Conservation (phyloP, 2,797 vertebrate genomes). For the Yasuhikotakia modesta region DNA sequence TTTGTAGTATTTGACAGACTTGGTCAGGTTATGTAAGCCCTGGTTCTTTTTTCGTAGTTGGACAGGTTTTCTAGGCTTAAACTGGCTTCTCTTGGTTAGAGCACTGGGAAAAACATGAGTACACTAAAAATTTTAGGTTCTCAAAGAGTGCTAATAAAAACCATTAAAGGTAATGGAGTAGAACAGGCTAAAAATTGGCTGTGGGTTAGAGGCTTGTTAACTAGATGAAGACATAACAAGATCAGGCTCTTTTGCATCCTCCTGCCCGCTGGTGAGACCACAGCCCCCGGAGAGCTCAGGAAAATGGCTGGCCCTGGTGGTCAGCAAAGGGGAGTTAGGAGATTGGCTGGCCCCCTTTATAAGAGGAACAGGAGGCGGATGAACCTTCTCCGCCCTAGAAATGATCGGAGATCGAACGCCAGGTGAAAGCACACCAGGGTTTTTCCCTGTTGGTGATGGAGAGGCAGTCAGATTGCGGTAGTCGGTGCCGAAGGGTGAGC, state of each 20-base stretch:
- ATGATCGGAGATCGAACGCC: conserved; percentile 83
- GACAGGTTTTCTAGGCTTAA: background rate
- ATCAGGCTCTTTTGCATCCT: conserved; percentile 88
- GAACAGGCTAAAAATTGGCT: background rate
- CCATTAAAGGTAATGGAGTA: background rate
- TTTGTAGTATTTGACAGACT: conserved; percentile 46
- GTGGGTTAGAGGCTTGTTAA: conserved; percentile 69
- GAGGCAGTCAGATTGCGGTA: conserved; percentile 85
- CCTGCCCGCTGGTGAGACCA: conserved; percentile 79
- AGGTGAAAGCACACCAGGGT: conserved; percentile 78
- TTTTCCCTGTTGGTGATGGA: conserved; percentile 75
- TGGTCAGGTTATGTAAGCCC: conserved; percentile 34
- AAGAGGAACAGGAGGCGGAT: conserved; percentile 87
- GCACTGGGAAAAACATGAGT: too few relatives aligned
- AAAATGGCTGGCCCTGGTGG: conserved; percentile 73
- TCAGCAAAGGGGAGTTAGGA: conserved; percentile 78
- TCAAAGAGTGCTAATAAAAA: conserved; percentile 14
- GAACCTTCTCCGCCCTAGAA: conserved; percentile 84
- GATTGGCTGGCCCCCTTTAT: conserved; percentile 90
- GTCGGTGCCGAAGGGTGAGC: conserved; percentile 96
- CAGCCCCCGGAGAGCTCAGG: conserved; percentile 83
- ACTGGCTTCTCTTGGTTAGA: too few relatives aligned
- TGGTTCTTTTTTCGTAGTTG: background rate
- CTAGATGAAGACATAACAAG: conserved; percentile 88
- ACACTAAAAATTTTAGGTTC: background rate